Evolutionary conservation across 2,113 vertebrate genomes (phyloP), one percentile per base, ranked within the genome.

Genomic region (Typhlomys cinereus): DNA sequence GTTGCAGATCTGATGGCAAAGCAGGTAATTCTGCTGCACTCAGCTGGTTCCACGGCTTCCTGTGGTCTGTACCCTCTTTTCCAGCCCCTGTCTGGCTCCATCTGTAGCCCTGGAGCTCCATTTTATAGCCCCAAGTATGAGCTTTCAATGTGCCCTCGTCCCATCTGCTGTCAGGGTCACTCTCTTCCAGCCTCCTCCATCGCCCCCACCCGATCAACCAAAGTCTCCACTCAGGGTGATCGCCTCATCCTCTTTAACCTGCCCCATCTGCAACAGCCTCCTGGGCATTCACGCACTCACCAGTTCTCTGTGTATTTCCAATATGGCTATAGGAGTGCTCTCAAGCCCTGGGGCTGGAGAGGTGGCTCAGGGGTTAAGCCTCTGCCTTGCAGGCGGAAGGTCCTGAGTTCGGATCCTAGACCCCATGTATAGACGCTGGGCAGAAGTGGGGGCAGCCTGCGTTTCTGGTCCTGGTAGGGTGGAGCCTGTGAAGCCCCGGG

Each of bases 21-120:
- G 74, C 25, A 20, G 11, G 0, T 18, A 36, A 74, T 78, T 73
- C 73, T 48, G 4, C 73, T 48, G 4, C 17, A 52, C 70, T 57
- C 62, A 82, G 31, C 52, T 61, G n/a, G 14, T 62, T 48, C 75
- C 66, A n/a, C 62, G 3, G 50, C 57, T 34, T n/a, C 70, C 80
- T 20, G 44, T 70, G 84, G 52, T 70, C 85, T 52, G 46, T 25
- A 44, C 13, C n/a, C 64, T 69, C 9, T 4, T 6, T 34, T 20
- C 71, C 25, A 29, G 14, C n/a, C n/a, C 31, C 17, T 4, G 17
- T 5, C 64, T 50, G 66, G 1, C 34, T 78, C 48, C 62, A 20
- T 7, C 12, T 0, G 18, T 29, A 10, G 20, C 36, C 1, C n/a
- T 34, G 4, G 17, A 0, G 2, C 44, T 27, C 41, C 36, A n/a